phyloP scores from a whole-genome alignment of 2,888 invertebrate species.

The Gymnocheta viridis region DNA sequence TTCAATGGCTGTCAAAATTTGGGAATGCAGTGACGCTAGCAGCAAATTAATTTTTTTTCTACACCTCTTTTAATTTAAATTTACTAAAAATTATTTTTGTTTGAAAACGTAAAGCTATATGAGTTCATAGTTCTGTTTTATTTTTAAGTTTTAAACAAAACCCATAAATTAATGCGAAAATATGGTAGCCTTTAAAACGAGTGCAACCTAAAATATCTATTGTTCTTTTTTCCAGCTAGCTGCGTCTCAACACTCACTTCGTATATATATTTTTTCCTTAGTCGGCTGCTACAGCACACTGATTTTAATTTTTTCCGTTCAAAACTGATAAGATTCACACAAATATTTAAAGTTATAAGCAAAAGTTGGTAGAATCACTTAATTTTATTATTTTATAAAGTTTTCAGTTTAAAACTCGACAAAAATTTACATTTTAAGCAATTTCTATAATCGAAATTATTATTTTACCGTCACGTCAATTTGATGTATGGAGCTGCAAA shows the following conservation, averaged over 20 bases:
- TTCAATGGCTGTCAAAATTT: conserved; percentile 33
- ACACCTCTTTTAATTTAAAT: neutral
- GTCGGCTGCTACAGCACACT: conserved; percentile 34
- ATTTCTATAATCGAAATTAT: conserved; percentile 46
- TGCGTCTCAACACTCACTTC: conserved; percentile 58
- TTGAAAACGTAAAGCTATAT: neutral
- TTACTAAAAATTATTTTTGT: neutral
- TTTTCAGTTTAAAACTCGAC: conserved; percentile 32
- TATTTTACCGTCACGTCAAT: conserved; percentile 57
- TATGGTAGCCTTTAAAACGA: conserved; percentile 12
- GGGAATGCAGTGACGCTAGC: conserved; percentile 17
- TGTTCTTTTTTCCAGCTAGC: conserved; percentile 50
- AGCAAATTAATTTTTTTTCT: neutral
- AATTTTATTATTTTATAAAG: conserved; percentile 40
- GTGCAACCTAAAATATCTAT: conserved; percentile 24
- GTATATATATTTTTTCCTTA: conserved; percentile 45
- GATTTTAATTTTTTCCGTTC: neutral
- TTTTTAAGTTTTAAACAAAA: too few relatives aligned
- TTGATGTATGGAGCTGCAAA: conserved; percentile 39
- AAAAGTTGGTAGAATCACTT: conserved; percentile 17
- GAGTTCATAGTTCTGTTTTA: too few relatives aligned
- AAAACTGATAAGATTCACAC: neutral
- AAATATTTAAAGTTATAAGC: conserved; percentile 14
- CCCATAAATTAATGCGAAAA: conserved; percentile 1
- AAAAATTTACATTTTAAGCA: conserved; percentile 66